A percentile compares a stretch with the other conserved stretches of the same genome.
Evolutionary conservation across 2,888 invertebrate genomes (phyloP).

Genomic region (Habroteleia sp.): DNA sequence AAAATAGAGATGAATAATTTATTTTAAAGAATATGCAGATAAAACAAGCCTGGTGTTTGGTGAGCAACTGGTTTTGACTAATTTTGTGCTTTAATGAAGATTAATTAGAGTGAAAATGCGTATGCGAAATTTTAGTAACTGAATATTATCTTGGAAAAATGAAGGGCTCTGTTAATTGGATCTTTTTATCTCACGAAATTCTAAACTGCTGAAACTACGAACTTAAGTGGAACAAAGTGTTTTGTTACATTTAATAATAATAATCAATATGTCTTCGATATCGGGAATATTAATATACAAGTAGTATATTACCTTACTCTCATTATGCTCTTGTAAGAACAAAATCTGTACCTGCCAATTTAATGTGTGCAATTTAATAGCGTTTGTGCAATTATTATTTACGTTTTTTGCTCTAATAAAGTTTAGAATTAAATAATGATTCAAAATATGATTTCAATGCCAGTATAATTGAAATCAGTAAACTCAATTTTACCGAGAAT

Average conservation of each 20-base stretch:
- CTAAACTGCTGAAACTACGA: not conserved
- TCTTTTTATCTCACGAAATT: conserved; percentile 9
- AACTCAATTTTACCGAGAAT: too few species aligned
- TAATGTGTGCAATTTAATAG: too few species aligned
- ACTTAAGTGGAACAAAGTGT: conserved; percentile 16
- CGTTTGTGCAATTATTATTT: too few species aligned
- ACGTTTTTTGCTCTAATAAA: too few species aligned
- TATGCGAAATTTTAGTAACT: conserved; percentile 22
- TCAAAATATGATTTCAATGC: too few species aligned
- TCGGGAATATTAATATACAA: conserved; percentile 10
- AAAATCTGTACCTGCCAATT: too few species aligned
- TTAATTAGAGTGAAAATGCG: conserved; percentile 46
- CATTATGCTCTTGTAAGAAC: too few species aligned
- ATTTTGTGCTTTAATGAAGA: conserved; percentile 44
- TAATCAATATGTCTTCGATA: conserved; percentile 22
- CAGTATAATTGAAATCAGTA: too few species aligned
- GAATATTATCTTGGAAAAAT: conserved; percentile 28
- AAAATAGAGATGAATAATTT: conserved; percentile 24
- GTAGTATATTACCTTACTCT: too few species aligned
- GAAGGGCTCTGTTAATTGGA: conserved; percentile 28
- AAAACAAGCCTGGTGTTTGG: conserved; percentile 16
- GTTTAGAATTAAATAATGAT: too few species aligned
- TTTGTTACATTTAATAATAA: conserved; percentile 25
- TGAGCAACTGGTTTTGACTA: conserved; percentile 42
- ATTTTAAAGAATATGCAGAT: conserved; percentile 27